Evolutionary conservation across 2,888 invertebrate genomes (phyloP).

Genomic region (Lamproptera curius): DNA sequence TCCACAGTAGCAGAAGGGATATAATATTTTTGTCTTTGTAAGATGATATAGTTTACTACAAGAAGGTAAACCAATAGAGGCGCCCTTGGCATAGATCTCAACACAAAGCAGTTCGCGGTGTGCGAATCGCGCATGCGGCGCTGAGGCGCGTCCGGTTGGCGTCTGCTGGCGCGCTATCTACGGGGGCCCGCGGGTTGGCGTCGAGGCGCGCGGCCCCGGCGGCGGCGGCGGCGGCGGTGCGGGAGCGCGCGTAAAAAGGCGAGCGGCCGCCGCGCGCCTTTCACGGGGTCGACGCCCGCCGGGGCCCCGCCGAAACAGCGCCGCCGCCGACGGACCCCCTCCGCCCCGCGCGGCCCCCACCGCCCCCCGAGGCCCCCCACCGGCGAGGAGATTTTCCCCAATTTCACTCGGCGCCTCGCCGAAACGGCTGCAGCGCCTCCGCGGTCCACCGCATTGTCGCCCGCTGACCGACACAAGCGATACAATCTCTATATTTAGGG

Average conservation of each 20-base stretch:
- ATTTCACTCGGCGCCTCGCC: slow-evolving; percentile 31
- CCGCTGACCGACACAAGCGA: slow-evolving; percentile 34
- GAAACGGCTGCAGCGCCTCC: slow-evolving; percentile 27
- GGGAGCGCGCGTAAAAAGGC: slow-evolving; percentile 75
- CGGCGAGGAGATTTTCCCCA: slow-evolving; percentile 42
- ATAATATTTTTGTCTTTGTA: neutral
- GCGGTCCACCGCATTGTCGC: slow-evolving; percentile 32
- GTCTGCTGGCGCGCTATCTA: slow-evolving; percentile 69
- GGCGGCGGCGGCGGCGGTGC: slow-evolving; percentile 47
- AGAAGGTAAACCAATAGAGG: no score
- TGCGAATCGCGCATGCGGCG: slow-evolving; percentile 35
- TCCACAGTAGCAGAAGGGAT: no score
- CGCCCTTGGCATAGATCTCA: neutral
- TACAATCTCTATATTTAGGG: slow-evolving; percentile 43
- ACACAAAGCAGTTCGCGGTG: no score
- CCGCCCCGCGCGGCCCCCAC: slow-evolving; percentile 27
- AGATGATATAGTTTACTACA: neutral
- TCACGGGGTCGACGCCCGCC: slow-evolving; percentile 73
- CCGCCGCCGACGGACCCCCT: no score
- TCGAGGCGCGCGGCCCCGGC: slow-evolving; percentile 62
- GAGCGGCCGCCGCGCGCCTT: slow-evolving; percentile 67
- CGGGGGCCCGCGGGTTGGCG: slow-evolving; percentile 74
- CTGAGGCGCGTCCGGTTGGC: slow-evolving; percentile 69
- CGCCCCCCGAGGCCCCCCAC: slow-evolving; percentile 34
- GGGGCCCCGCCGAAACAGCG: slow-evolving; percentile 58